Evolutionary conservation across 2,888 invertebrate genomes (phyloP), one percentile per base, ranked within the genome.

Genomic region (Apamea anceps): DNA sequence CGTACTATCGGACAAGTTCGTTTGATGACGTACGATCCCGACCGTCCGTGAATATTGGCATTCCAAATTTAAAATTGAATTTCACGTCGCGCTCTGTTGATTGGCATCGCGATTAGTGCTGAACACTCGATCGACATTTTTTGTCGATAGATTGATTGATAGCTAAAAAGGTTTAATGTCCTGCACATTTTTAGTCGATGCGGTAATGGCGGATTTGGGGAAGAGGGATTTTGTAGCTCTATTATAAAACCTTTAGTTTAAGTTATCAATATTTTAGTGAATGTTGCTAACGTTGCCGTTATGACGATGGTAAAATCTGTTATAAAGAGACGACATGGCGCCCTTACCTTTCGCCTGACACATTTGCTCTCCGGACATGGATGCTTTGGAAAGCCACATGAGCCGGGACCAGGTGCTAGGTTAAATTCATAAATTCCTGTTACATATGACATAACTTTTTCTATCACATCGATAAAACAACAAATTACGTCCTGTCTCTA

Each of bases 61-160:
- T 86, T 86, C 75, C 57, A 68, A 81, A 87, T 86, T 88, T 88
- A 81, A 88, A 87, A 88, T 88, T 85, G 80, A 88, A 86, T 88
- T 83, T 88, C 57, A 80, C 79, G 74, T 76, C 81, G 73, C 72
- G 71, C 60, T 54, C 77, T 60, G 45, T 74, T 85, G 83, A 88
- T 88, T 88, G 82, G 75, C 72, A 67, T 51, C 63, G 63, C 48
- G 28, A 86, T 75, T 80, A 86, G 72, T 80, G 70, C 37, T 86
- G 84, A 32, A 57, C 42, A 83, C 37, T 68, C 51, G 13, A 57
- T 62, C 62, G 65, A 74, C 62, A 21, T 62, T 70, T 77, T 72
- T 70, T 65, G 12, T 78, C 85, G 72, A 81, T 28, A 72, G 28
- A 51, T 85, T 65, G 62, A 67, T 63, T 68, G 48, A 62, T 74